Evolutionary conservation across 2,888 invertebrate genomes (phyloP).

Genomic region (Ariolimax columbianus): DNA sequence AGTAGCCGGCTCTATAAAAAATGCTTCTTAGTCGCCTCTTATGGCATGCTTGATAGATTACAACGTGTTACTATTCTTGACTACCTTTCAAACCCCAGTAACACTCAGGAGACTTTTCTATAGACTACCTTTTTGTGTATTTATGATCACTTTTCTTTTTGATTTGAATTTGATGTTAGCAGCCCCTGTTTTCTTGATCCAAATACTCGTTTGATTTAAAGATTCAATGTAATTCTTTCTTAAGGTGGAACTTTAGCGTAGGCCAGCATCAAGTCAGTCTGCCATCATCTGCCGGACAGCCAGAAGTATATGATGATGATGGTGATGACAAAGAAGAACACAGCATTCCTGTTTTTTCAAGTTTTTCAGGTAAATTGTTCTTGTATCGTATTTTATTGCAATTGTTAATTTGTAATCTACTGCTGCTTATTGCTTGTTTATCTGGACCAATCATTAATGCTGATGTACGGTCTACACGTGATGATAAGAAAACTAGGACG

Average conservation of each 20-base stretch:
- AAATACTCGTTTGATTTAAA: not conserved
- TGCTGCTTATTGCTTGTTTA: not conserved
- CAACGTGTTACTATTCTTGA: too few species aligned
- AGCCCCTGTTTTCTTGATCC: not conserved
- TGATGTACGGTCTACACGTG: too few species aligned
- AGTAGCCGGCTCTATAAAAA: too few species aligned
- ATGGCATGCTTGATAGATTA: too few species aligned
- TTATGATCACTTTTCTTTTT: not conserved
- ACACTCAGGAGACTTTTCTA: too few species aligned
- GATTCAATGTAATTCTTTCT: not conserved
- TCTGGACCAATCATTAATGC: not conserved
- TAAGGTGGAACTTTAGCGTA: conserved; percentile 96
- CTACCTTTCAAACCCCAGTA: too few species aligned
- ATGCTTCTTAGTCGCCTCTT: too few species aligned
- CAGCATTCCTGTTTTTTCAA: conserved; percentile 36
- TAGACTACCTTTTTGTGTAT: not conserved
- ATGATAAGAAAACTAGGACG: too few species aligned
- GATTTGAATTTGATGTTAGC: not conserved
- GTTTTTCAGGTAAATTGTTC: conserved; percentile 21
- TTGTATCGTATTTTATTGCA: not conserved
- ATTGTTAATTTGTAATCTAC: not conserved
- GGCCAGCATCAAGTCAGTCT: conserved; percentile 87
- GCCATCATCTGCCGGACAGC: conserved; percentile 1
- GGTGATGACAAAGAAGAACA: not conserved
- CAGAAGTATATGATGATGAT: conserved; percentile 30